Percentiles rank a stretch among this genome's conserved stretches.
These are phyloP conservation scores for Acronicta aceris DNA, from an alignment of 2,888 invertebrate species.

Conservation along the genomic window DNA sequence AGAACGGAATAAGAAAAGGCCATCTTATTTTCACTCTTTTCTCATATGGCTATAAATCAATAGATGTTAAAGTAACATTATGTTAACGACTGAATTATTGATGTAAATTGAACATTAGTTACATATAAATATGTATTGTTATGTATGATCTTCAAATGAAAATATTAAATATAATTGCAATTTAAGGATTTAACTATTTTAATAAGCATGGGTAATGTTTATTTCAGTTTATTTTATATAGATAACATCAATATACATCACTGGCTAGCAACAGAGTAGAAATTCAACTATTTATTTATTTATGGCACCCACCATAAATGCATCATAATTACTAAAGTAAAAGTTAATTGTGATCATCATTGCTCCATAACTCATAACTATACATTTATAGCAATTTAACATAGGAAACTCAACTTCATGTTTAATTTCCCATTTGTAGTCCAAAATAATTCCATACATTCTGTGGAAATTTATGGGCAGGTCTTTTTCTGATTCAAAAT, in stretches of 20 bases:
- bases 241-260: not conserved
- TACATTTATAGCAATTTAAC: not conserved
- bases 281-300: not conserved
- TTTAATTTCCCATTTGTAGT: too few species aligned
- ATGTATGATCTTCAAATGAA: constrained; percentile 53
- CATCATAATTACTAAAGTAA: not conserved
- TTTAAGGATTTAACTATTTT: constrained; percentile 49
- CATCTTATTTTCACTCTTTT: constrained; percentile 21
- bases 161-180: constrained; percentile 55
- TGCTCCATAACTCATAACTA: not conserved
- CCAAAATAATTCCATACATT: too few species aligned
- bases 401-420: not conserved
- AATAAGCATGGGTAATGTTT: constrained; percentile 35
- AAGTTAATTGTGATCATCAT: not conserved
- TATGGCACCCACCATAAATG: not conserved
- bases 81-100: constrained; percentile 54
- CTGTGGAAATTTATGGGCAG: too few species aligned
- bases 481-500: too few species aligned
- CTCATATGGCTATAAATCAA: constrained; percentile 37
- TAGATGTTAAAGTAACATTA: constrained; percentile 38
- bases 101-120: constrained; percentile 47
- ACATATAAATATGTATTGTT: constrained; percentile 53
- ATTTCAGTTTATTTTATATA: constrained; percentile 18
- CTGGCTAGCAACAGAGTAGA: not conserved
- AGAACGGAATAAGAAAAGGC: constrained; percentile 10